Conservation (phyloP, 2,113 vertebrate genomes). For the Raphicerus campestris region DNA sequence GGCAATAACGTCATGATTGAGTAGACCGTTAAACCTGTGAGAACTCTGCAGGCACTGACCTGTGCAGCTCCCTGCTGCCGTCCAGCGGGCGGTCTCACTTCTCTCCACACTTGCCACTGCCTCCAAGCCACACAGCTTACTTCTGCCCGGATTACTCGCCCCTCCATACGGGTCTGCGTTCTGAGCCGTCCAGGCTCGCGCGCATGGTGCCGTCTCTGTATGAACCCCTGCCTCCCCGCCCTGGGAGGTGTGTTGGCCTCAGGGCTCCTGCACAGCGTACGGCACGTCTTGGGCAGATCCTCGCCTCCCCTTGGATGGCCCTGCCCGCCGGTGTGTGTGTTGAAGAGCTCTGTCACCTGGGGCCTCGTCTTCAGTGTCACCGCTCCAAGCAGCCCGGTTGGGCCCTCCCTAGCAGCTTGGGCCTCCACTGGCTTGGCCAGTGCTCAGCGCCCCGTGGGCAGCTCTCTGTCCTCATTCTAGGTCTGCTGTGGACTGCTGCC, state of each 20-base stretch:
- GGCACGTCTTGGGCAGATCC: rapidly evolving
- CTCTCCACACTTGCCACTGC: too few species aligned
- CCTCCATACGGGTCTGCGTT: not conserved
- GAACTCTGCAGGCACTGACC: not conserved
- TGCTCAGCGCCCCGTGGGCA: not conserved
- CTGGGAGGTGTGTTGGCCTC: not conserved
- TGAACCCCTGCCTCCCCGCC: not conserved
- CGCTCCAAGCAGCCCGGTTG: not conserved
- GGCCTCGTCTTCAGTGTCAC: not conserved
- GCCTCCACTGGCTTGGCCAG: not conserved
- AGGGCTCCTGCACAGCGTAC: rapidly evolving
- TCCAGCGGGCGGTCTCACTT: rapidly evolving
- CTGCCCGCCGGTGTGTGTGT: not conserved
- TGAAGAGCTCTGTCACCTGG: rapidly evolving
- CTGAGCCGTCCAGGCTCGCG: too few species aligned
- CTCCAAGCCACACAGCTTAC: not conserved
- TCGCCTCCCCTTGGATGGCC: not conserved
- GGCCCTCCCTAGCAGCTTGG: not conserved
- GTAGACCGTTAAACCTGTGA: not conserved
- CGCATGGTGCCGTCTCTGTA: rapidly evolving
- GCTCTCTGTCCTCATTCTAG: not conserved
- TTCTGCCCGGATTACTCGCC: not conserved
- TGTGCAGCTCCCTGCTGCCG: rapidly evolving
- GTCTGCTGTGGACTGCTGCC: not conserved
- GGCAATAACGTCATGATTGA: not conserved